Conservation (phyloP, 2,113 vertebrate species). For the Mormoops blainvillei region DNA sequence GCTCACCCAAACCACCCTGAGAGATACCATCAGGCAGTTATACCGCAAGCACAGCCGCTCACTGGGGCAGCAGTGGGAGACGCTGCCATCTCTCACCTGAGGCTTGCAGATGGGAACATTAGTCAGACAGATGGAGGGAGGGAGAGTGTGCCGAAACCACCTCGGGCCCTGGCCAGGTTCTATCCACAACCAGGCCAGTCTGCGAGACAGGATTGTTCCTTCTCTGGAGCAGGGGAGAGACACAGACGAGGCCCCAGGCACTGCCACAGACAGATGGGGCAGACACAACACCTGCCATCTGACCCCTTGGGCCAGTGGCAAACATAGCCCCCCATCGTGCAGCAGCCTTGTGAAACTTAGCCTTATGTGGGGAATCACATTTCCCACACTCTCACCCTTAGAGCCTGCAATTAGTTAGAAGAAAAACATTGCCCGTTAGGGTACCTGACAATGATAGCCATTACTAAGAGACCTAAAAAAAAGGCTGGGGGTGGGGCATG, state of each 20-base stretch:
- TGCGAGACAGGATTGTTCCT: neutral
- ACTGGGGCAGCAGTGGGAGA: neutral
- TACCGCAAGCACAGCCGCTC: constrained; percentile 12
- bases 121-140: constrained; percentile 54
- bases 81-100: constrained; percentile 32
- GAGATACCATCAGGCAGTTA: constrained; percentile 66
- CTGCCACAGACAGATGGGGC: neutral
- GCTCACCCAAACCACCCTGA: constrained; percentile 39
- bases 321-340: neutral
- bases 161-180: constrained; percentile 31
- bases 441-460: neutral
- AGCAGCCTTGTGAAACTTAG: neutral
- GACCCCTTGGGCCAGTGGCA: neutral
- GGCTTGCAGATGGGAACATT: constrained; percentile 39
- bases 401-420: neutral
- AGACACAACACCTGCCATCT: neutral
- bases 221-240: neutral
- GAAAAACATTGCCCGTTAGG: neutral
- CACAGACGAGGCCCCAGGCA: neutral
- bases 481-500: rapidly evolving
- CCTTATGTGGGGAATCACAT: neutral
- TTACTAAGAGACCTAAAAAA: neutral
- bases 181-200: neutral
- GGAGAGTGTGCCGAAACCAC: constrained; percentile 53
- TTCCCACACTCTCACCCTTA: neutral